A percentile compares a stretch with the other conserved stretches of the same genome.
Conservation (phyloP, 2,113 vertebrate species). For the Arenaria interpres region DNA sequence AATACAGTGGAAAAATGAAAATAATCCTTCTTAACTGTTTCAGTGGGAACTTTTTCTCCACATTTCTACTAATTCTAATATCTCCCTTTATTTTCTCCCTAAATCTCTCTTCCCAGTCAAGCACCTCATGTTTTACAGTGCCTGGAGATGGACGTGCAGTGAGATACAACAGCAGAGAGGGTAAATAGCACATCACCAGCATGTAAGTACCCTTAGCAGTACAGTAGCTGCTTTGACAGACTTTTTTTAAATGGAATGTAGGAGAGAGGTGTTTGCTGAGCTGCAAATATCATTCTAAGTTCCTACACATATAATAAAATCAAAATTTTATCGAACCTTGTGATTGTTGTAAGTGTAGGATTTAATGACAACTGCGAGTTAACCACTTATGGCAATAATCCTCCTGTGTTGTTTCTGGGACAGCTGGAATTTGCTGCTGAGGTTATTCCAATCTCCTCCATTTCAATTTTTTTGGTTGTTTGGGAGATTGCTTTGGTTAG, state of each 20-base stretch:
- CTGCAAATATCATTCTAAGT: background rate
- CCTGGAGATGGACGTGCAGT: background rate
- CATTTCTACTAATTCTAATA: background rate
- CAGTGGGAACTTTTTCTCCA: background rate
- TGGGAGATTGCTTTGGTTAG: background rate
- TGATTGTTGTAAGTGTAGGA: background rate
- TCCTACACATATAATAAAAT: background rate
- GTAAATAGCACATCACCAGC: fast-evolving
- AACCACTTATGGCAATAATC: background rate
- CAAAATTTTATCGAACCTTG: background rate
- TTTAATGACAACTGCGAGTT: background rate
- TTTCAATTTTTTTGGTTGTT: background rate
- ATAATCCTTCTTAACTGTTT: background rate
- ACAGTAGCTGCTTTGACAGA: background rate
- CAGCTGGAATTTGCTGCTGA: background rate
- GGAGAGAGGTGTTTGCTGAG: background rate
- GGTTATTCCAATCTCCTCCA: background rate
- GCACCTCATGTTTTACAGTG: background rate
- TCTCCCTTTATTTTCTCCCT: background rate
- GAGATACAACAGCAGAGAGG: background rate
- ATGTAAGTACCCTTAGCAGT: background rate
- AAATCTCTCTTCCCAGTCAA: background rate
- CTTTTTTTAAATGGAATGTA: background rate
- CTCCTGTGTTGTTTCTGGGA: background rate
- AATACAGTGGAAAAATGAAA: background rate